These are phyloP conservation scores for Homalodisca vitripennis DNA, from an alignment of 1,140 invertebrate genomes.

Conservation along the genomic window DNA sequence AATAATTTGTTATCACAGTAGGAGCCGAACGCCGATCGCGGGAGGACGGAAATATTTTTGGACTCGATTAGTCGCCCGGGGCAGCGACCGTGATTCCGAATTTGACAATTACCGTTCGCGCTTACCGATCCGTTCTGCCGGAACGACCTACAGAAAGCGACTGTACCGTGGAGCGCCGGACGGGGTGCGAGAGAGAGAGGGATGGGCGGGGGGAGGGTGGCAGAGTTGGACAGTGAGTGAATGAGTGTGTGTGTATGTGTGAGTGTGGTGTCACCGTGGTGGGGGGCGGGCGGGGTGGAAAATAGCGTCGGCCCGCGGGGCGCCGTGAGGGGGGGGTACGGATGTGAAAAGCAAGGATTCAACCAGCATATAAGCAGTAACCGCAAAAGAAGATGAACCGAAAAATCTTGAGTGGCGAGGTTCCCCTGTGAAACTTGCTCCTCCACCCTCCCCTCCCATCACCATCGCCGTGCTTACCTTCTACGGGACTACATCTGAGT, in stretches of 20 bases:
- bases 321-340: constrained; percentile 16
- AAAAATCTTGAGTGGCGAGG: constrained; percentile 33
- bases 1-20: too few species aligned
- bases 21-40: background rate
- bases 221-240: background rate
- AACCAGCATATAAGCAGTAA: constrained; percentile 29
- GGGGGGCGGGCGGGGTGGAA: background rate
- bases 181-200: background rate
- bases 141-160: constrained; percentile 19
- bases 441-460: background rate
- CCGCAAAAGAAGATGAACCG: constrained; percentile 29
- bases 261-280: background rate
- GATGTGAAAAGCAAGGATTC: constrained; percentile 14
- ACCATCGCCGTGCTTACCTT: too few species aligned
- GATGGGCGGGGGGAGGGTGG: background rate
- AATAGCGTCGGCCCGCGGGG: background rate
- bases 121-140: constrained; percentile 5
- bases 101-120: constrained; percentile 7
- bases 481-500: too few species aligned
- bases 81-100: constrained; percentile 10
- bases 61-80: background rate
- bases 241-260: too few species aligned
- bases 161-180: background rate
- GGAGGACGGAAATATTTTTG: background rate
- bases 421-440: too few species aligned